A percentile compares a stretch with the other conserved stretches of the same genome.
Evolutionary conservation across 2,113 vertebrate species (phyloP).

Genomic region (Megaleporinus macrocephalus): DNA sequence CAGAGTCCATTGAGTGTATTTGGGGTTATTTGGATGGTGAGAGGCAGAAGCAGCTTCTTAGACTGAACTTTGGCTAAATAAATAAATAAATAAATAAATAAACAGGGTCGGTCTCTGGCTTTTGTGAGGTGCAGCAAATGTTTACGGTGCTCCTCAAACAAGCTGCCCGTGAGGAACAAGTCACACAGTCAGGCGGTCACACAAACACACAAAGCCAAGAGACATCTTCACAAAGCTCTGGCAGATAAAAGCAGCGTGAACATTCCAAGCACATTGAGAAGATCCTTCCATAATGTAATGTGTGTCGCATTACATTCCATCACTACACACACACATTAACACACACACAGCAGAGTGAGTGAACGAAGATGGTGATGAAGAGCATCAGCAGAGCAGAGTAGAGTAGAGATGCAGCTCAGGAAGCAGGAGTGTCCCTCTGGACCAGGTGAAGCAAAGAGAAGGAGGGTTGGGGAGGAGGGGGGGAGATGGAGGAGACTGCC

Average conservation of each 20-base stretch:
- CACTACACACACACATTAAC: neutral
- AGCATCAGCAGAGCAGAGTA: too few species aligned
- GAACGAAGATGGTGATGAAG: neutral
- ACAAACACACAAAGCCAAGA: neutral
- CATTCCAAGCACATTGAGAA: neutral
- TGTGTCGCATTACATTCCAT: neutral
- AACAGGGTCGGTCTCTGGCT: too few species aligned
- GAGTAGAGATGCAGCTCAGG: neutral
- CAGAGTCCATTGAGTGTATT: too few species aligned
- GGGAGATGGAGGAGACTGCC: slow-evolving; percentile 87
- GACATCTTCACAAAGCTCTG: neutral
- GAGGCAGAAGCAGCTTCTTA: too few species aligned
- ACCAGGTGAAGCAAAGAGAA: neutral
- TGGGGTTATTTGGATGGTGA: too few species aligned
- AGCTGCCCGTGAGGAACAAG: neutral
- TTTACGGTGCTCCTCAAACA: neutral
- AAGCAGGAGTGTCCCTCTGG: neutral
- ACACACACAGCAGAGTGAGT: neutral
- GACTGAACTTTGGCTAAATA: too few species aligned
- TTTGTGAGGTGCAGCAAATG: too few species aligned
- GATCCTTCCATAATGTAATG: neutral
- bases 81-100: too few species aligned
- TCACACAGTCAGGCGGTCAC: neutral
- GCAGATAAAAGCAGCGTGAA: neutral
- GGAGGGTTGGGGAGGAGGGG: neutral